Conservation (phyloP, 2,797 vertebrate genomes). For the Selene dorsalis region DNA sequence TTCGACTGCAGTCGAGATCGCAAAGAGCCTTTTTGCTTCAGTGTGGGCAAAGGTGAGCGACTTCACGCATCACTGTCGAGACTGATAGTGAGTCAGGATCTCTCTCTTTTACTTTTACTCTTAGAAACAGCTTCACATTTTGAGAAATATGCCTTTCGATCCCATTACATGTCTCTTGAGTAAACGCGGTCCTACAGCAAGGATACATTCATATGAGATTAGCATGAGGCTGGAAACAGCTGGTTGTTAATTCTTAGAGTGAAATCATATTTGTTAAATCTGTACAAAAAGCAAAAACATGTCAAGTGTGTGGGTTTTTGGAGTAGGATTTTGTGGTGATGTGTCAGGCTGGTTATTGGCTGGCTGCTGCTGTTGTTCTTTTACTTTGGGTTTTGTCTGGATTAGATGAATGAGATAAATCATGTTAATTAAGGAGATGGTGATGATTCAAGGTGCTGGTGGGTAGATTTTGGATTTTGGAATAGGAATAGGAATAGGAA, state of each 20-base stretch:
- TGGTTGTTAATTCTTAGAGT: background rate
- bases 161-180: background rate
- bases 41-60: conserved; percentile 90
- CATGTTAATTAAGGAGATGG: background rate
- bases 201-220: background rate
- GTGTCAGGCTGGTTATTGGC: background rate
- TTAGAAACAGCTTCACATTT: background rate
- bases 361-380: background rate
- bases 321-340: background rate
- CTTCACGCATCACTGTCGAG: background rate
- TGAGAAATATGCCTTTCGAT: background rate
- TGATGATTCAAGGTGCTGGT: background rate
- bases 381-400: background rate
- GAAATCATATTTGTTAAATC: background rate
- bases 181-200: background rate
- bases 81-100: background rate
- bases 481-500: too few relatives aligned
- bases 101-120: background rate
- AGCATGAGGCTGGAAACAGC: background rate
- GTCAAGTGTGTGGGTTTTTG: conserved; percentile 2
- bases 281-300: conserved; percentile 3
- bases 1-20: conserved; percentile 95
- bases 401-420: background rate
- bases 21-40: conserved; percentile 93
- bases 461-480: background rate